Evolutionary conservation across 2,797 vertebrate genomes (phyloP).

Genomic region (Danio choprae): DNA sequence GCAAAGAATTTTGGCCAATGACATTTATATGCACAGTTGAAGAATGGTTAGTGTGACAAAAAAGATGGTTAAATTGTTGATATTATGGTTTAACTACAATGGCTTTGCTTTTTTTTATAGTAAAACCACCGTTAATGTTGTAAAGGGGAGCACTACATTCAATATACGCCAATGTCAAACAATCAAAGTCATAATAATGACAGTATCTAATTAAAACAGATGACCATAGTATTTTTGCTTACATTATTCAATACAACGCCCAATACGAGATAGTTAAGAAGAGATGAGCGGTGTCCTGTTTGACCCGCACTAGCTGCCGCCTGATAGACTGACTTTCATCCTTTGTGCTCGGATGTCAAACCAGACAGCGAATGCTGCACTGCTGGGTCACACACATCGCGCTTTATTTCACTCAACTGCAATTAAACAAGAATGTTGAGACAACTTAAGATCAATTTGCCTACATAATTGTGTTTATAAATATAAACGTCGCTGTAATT

Average conservation of each 20-base stretch:
- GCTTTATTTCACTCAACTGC: background rate
- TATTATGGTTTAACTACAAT: no score
- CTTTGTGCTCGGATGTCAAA: constrained; percentile 42
- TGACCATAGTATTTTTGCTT: background rate
- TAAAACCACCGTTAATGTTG: no score
- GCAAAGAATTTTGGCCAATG: no score
- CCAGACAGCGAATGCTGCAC: constrained; percentile 28
- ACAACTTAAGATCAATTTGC: background rate
- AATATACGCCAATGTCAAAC: background rate
- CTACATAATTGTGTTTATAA: background rate
- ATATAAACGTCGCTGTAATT: background rate
- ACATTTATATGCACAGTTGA: no score
- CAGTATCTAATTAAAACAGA: background rate
- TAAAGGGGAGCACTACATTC: background rate
- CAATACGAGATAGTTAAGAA: background rate
- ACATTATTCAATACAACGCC: background rate
- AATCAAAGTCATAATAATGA: background rate
- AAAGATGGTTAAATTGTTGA: no score
- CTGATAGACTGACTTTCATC: constrained; percentile 47
- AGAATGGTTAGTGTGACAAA: no score
- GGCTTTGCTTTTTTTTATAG: no score
- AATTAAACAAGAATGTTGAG: background rate
- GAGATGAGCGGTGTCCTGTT: background rate
- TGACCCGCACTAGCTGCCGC: constrained; percentile 12
- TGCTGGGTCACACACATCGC: background rate